Percentiles rank a stretch among this genome's conserved stretches.
Evolutionary conservation across 2,888 invertebrate genomes (phyloP).

Genomic region (Stenurella melanura): DNA sequence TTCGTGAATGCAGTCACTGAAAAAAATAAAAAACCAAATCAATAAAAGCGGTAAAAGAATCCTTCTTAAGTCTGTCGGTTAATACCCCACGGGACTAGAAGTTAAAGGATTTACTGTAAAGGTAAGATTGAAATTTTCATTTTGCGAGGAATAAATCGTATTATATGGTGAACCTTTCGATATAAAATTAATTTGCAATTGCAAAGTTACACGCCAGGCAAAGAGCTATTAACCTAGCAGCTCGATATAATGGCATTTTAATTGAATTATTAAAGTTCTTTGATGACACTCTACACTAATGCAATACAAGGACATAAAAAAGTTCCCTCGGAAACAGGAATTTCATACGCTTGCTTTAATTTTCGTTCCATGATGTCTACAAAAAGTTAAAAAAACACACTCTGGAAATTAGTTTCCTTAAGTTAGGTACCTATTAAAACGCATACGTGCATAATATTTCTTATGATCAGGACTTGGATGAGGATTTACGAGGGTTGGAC

Average conservation of each 20-base stretch:
- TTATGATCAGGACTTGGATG: too few species aligned
- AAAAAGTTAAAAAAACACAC: not conserved
- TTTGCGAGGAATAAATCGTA: slow-evolving; percentile 30
- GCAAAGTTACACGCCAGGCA: slow-evolving; percentile 47
- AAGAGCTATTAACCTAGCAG: slow-evolving; percentile 57
- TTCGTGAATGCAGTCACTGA: slow-evolving; percentile 96
- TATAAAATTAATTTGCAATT: slow-evolving; percentile 54
- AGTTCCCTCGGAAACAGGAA: not conserved
- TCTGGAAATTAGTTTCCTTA: too few species aligned
- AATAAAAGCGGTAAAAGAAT: slow-evolving; percentile 24
- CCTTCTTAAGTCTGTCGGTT: not conserved
- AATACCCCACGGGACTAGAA: slow-evolving; percentile 15
- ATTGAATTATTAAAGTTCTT: slow-evolving; percentile 68
- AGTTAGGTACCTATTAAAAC: too few species aligned
- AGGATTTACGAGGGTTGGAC: too few species aligned
- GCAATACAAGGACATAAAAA: slow-evolving; percentile 31
- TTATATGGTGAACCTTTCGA: slow-evolving; percentile 34
- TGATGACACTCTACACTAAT: slow-evolving; percentile 60
- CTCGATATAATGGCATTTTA: slow-evolving; percentile 68
- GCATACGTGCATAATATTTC: too few species aligned
- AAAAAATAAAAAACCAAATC: slow-evolving; percentile 60
- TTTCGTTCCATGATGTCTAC: not conserved
- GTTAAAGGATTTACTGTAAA: slow-evolving; percentile 15
- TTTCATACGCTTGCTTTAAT: not conserved
- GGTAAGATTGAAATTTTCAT: slow-evolving; percentile 10